phyloP scores from a whole-genome alignment of 2,797 vertebrate genomes.

The Limosa lapponica region DNA sequence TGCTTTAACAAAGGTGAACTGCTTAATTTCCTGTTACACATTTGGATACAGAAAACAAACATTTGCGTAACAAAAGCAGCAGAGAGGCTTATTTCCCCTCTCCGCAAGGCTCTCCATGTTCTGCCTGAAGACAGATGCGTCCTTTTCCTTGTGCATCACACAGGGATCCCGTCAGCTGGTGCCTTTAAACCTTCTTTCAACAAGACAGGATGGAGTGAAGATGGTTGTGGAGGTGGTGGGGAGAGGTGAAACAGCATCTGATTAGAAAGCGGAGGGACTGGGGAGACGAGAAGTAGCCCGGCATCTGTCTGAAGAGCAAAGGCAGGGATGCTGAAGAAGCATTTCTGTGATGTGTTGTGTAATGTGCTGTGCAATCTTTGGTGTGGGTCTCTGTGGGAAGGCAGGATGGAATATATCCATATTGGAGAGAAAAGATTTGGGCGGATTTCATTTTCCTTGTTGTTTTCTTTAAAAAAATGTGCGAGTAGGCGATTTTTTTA shows the following conservation, averaged over 20 bases:
- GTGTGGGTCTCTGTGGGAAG: conserved; percentile 51
- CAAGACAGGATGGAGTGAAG: not conserved
- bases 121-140: not conserved
- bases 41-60: conserved; percentile 59
- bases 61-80: not conserved
- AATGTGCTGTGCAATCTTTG: conserved; percentile 19
- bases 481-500: conserved; percentile 8
- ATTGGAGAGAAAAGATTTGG: conserved; percentile 17
- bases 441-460: conserved; percentile 16
- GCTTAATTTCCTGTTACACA: conserved; percentile 61
- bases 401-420: not conserved
- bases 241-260: conserved; percentile 26
- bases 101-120: not conserved
- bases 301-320: not conserved
- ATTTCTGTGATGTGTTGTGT: conserved; percentile 37
- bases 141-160: conserved; percentile 5
- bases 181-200: conserved; percentile 10
- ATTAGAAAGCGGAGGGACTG: not conserved
- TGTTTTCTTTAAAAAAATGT: not conserved
- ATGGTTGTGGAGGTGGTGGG: not conserved
- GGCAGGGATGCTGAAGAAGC: conserved; percentile 18
- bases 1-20: conserved; percentile 67
- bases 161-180: not conserved
- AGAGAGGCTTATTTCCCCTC: not conserved
- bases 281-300: not conserved